A percentile compares a stretch with the other conserved stretches of the same genome.
These are phyloP conservation scores for Telmatherina bonti DNA, from an alignment of 2,797 vertebrate species.

Conservation along the genomic window DNA sequence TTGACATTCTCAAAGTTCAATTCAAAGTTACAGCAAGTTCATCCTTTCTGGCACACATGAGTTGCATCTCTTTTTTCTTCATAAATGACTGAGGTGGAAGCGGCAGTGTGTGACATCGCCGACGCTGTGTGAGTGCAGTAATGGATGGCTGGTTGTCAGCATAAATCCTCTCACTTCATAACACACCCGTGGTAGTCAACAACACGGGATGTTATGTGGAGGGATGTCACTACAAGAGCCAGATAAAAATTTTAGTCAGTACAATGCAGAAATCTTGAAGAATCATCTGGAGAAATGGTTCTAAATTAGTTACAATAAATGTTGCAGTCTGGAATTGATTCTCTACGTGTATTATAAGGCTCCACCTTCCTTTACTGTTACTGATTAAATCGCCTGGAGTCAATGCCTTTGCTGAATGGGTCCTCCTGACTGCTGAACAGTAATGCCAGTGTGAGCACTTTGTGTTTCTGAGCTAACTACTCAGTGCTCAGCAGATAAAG, in stretches of 20 bases:
- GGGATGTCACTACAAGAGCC: neutral
- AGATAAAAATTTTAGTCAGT: slow-evolving; percentile 6
- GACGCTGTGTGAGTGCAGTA: slow-evolving; percentile 53
- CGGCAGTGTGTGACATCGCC: slow-evolving; percentile 53
- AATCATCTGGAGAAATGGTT: slow-evolving; percentile 2
- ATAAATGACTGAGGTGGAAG: slow-evolving; percentile 64
- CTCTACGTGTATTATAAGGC: slow-evolving; percentile 8
- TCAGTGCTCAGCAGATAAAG: slow-evolving; percentile 14
- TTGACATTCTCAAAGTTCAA: neutral
- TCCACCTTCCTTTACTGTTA: slow-evolving; percentile 12
- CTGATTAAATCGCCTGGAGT: slow-evolving; percentile 50
- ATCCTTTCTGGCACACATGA: slow-evolving; percentile 31
- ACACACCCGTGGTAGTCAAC: slow-evolving; percentile 47
- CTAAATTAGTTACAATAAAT: slow-evolving; percentile 5
- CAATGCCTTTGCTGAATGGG: slow-evolving; percentile 56
- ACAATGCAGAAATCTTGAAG: neutral
- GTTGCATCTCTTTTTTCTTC: slow-evolving; percentile 40
- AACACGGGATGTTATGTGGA: slow-evolving; percentile 36
- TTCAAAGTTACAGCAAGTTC: neutral
- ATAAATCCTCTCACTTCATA: slow-evolving; percentile 69
- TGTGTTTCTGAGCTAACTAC: slow-evolving; percentile 31
- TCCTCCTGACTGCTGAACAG: slow-evolving; percentile 41
- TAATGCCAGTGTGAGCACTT: slow-evolving; percentile 60
- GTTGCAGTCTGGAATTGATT: slow-evolving; percentile 4
- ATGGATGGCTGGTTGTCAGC: slow-evolving; percentile 67